Conservation (phyloP, 2,797 vertebrate species). For the Paratrypauchen microcephalus region DNA sequence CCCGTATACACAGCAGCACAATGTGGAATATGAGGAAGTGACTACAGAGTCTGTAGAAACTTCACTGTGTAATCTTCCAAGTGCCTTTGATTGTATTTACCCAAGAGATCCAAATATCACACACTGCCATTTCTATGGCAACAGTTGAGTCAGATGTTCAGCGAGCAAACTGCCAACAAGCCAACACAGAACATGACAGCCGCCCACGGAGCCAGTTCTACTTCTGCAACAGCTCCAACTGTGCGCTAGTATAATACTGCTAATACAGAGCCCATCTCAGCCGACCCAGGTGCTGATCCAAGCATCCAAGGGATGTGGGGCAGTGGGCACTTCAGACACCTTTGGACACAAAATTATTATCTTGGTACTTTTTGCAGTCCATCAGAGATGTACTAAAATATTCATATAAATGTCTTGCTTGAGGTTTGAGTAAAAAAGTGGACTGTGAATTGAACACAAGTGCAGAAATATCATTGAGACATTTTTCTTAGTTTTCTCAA, state of each 20-base stretch:
- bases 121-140: constrained; percentile 73
- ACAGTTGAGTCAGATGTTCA: constrained; percentile 65
- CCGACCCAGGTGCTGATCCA: background rate
- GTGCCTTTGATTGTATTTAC: background rate
- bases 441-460: background rate
- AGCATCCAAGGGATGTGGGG: background rate
- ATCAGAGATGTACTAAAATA: background rate
- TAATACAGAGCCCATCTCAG: background rate
- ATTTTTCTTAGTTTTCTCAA: background rate
- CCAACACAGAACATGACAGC: constrained; percentile 33
- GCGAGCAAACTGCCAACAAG: constrained; percentile 41
- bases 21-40: background rate
- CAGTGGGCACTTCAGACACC: background rate
- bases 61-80: background rate
- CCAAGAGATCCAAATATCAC: constrained; percentile 32
- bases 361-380: background rate
- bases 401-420: background rate
- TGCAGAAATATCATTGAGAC: background rate
- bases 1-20: background rate
- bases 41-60: background rate
- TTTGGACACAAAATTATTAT: background rate
- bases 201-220: constrained; percentile 34
- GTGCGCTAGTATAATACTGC: background rate
- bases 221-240: background rate
- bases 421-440: background rate